Conservation (phyloP, 2,113 vertebrate genomes). For the Nothobranchius furzeri region DNA sequence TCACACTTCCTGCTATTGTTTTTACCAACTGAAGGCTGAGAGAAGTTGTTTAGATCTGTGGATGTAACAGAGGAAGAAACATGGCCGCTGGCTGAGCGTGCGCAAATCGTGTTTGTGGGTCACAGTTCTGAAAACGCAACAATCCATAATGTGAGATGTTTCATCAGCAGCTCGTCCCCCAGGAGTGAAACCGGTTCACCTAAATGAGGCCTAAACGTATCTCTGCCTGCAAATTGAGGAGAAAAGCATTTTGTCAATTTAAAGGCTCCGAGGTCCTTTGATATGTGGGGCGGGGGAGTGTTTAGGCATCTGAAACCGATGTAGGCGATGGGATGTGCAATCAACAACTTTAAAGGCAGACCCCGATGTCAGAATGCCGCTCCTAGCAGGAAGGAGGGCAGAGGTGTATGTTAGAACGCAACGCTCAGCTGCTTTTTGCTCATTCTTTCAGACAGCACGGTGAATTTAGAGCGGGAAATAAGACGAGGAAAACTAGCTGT, state of each 20-base stretch:
- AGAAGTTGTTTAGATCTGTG: no score
- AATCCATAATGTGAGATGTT: constrained; percentile 16
- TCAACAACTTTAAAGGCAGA: constrained; percentile 54
- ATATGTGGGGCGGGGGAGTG: constrained; percentile 31
- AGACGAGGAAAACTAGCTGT: constrained; percentile 51
- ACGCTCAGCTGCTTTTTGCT: constrained; percentile 70
- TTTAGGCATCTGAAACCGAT: constrained; percentile 17
- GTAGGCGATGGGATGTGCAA: constrained; percentile 59
- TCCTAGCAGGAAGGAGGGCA: constrained; percentile 12
- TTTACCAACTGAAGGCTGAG: no score
- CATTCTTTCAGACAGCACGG: constrained; percentile 47
- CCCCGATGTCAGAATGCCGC: constrained; percentile 59
- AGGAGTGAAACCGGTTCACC: constrained; percentile 42
- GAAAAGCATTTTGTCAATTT: constrained; percentile 49
- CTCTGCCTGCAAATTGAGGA: not conserved
- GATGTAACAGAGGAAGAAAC: no score
- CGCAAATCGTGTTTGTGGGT: no score
- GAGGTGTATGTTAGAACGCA: constrained; percentile 54
- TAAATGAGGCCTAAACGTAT: constrained; percentile 58
- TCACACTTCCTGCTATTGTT: not conserved
- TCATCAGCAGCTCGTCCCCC: constrained; percentile 38
- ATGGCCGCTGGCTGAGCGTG: no score
- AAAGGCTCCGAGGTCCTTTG: constrained; percentile 42
- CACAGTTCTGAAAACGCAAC: no score
- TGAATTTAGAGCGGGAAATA: constrained; percentile 13